Evolutionary conservation across 2,797 vertebrate species (phyloP), one percentile per base, ranked within the genome.

Genomic region (Sparidentex hasta): DNA sequence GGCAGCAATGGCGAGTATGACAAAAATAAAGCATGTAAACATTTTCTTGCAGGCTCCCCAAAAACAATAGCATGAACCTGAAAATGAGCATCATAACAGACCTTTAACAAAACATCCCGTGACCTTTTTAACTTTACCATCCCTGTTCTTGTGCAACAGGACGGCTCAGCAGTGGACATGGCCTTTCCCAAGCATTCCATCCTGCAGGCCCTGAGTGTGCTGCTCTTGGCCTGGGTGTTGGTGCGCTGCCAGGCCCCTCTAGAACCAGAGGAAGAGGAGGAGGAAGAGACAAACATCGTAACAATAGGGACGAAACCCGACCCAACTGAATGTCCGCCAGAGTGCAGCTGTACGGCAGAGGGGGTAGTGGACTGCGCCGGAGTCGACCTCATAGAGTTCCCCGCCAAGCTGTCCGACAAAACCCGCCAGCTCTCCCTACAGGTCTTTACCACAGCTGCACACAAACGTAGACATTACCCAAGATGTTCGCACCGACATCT

Each of bases 351-450:
- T 84, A 94, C 93, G 9, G 86, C 92, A 51, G 98, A 99, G 67
- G 97, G 95, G 9, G 94, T 95, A 1, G 97, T 99, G 87, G 97
- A 99, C 93, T 99, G 98, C n/a, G 97, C 97, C 0, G 98, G 98
- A 65, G 97, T 98, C 4, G 96, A 98, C 89, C 95, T 99, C 65
- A 96, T 87, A 0, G 95, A 97, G 83, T 99, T 99, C 83, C 98
- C 98, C 0, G 81, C 90, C 0, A 87, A 93, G 47, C 87, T 99
- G 76, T 96, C 97, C 0, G 94, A 96, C 54, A 80, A 90, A 71
- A 98, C 96, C 62, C 96, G 96, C 17, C 98, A 97, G 73, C 96
- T 99, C 62, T 98, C 97, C 29, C 92, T 99, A 61, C 98, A 99
- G 98, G 98, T 99, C 86, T 85, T 20, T 50, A 14, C 63, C 48